Evolutionary conservation across 1,140 invertebrate genomes (phyloP).

Genomic region (Drosophila baimaii): DNA sequence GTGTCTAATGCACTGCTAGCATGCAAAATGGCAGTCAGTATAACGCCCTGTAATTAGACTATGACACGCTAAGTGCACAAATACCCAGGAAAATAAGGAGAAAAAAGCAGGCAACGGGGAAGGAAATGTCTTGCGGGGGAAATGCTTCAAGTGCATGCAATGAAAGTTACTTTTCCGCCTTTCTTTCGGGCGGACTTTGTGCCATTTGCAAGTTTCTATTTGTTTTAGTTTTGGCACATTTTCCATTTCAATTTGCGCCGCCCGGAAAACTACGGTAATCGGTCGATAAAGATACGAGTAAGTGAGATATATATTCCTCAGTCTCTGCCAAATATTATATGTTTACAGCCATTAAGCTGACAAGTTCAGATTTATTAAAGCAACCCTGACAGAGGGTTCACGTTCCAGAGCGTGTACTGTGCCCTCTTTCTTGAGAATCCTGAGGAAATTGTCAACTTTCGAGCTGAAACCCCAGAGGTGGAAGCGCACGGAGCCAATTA

Average conservation of each 20-base stretch:
- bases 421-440: not conserved
- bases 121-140: slow-evolving; percentile 18
- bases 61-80: slow-evolving; percentile 71
- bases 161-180: slow-evolving; percentile 30
- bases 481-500: slow-evolving; percentile 58
- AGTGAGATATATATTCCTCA: slow-evolving; percentile 13
- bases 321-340: slow-evolving; percentile 5
- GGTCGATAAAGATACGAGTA: slow-evolving; percentile 10
- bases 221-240: slow-evolving; percentile 49
- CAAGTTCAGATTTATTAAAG: slow-evolving; percentile 36
- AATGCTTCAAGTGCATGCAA: slow-evolving; percentile 65
- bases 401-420: not conserved
- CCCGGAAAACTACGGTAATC: slow-evolving; percentile 17
- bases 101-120: not conserved
- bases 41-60: slow-evolving; percentile 76
- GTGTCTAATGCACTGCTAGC: slow-evolving; percentile 68
- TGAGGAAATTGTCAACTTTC: slow-evolving; percentile 1
- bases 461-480: slow-evolving; percentile 6
- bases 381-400: not conserved
- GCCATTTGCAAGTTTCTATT: slow-evolving; percentile 49
- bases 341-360: too few relatives aligned
- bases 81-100: not conserved
- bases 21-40: slow-evolving; percentile 76
- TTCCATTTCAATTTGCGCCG: slow-evolving; percentile 67
- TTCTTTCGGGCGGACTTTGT: slow-evolving; percentile 18